A percentile compares a stretch with the other conserved stretches of the same genome.
These are phyloP conservation scores for Tricholauxania praeusta DNA, from an alignment of 2,888 invertebrate genomes.

Conservation along the genomic window DNA sequence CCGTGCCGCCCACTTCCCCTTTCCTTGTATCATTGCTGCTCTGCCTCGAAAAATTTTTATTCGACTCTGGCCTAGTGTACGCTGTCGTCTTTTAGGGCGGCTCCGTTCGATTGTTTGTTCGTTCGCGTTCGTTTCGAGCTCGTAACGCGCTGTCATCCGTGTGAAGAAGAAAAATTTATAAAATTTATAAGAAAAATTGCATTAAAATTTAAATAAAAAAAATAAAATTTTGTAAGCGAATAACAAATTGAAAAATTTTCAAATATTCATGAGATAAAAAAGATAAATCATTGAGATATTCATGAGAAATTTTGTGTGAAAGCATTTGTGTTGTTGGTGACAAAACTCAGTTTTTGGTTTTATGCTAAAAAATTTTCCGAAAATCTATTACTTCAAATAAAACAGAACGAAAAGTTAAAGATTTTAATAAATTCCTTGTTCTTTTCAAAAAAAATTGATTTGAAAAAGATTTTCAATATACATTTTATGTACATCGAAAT, in stretches of 20 bases:
- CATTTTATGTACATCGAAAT: slow-evolving; percentile 29
- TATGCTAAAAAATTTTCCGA: neutral
- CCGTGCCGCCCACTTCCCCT: neutral
- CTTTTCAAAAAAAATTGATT: slow-evolving; percentile 1
- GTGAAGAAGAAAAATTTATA: slow-evolving; percentile 24
- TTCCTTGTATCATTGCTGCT: slow-evolving; percentile 11
- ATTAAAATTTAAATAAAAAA: slow-evolving; percentile 21
- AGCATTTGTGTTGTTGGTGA: too few species aligned
- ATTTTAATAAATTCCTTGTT: neutral
- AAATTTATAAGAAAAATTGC: slow-evolving; percentile 8
- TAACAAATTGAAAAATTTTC: slow-evolving; percentile 33
- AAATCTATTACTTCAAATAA: neutral
- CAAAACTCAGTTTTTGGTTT: neutral
- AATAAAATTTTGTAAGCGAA: slow-evolving; percentile 40
- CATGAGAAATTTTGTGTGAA: too few species aligned
- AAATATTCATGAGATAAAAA: neutral
- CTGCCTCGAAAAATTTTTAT: slow-evolving; percentile 22
- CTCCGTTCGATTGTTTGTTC: slow-evolving; percentile 45
- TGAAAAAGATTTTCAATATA: slow-evolving; percentile 10
- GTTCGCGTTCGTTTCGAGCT: slow-evolving; percentile 37
- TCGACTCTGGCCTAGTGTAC: slow-evolving; percentile 31
- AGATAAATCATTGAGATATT: too few species aligned
- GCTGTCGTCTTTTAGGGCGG: slow-evolving; percentile 48
- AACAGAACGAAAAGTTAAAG: neutral
- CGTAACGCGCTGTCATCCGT: slow-evolving; percentile 40